Percentiles rank a stretch among this genome's conserved stretches.
phyloP scores from a whole-genome alignment of 2,888 invertebrate species.

The Mechanitis messenoides region DNA sequence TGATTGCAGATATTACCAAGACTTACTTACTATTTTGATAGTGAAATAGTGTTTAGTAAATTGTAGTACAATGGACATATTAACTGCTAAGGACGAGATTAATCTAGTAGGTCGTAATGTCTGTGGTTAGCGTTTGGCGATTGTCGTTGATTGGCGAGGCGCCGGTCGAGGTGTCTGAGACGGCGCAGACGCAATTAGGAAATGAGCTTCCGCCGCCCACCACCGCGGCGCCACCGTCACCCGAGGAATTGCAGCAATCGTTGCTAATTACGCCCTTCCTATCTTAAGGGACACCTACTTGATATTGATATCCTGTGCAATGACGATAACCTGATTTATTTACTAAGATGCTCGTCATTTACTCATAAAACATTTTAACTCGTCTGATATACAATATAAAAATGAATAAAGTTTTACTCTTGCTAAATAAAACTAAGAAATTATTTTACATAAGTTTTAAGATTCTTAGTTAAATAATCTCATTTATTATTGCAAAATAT shows the following conservation, averaged over 20 bases:
- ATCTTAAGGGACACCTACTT: conserved; percentile 28
- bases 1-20: no score
- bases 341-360: background rate
- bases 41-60: no score
- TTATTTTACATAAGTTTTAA: no score
- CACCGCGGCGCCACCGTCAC: conserved; percentile 66
- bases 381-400: no score
- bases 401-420: no score
- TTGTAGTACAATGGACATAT: background rate
- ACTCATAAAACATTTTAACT: no score
- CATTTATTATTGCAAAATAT: no score
- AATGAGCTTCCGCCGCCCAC: conserved; percentile 75
- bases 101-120: conserved; percentile 38
- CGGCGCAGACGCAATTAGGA: conserved; percentile 61
- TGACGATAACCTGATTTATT: background rate
- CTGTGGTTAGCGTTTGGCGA: conserved; percentile 41
- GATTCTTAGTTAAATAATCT: no score
- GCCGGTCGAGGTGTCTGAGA: conserved; percentile 73
- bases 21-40: no score
- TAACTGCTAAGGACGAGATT: conserved; percentile 7
- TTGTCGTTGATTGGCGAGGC: conserved; percentile 71
- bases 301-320: conserved; percentile 11
- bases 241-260: conserved; percentile 66
- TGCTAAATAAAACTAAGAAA: no score
- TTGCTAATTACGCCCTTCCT: conserved; percentile 60